Base-by-base conservation (phyloP, 2,113 vertebrate genomes). In the Hyperopisus bebe region DNA sequence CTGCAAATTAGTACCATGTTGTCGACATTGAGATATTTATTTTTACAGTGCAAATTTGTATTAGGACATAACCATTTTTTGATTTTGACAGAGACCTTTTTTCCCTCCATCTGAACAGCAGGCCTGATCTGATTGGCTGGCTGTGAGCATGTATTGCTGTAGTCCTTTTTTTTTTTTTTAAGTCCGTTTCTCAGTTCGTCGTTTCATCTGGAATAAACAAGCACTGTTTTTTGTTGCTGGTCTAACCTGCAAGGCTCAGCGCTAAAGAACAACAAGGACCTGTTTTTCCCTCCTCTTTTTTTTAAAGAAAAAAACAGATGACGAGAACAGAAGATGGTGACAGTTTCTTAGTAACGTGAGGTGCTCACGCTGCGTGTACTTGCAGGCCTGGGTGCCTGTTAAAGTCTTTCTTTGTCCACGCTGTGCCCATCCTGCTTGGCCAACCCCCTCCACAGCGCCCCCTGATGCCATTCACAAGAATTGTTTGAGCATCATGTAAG, bases 1-100 rank as follows among this genome's bases (percentile, higher is more conserved):
- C 82, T 47, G 42, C 82, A 47, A 24, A 84, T 84, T 24, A 84
- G 47, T 31, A 24, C 44, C 44, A 47, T 24, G 44, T 47, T 46
- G 19, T 84, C 42, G 3, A 84, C 82, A 21, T n/a, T 84, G 35
- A 70, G 31, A 31, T 89, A 89, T 89, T 89, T 89, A 89, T 89
- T 89, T 83, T 89, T 39, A 44, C 77, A 42, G 5, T 82, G 15
- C 42, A 82, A 42, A 82, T 82, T 44, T 82, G 77, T 44, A 21
- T 82, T 82, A 9, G 31, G 77, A 84, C 44, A 46, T 84, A n/a
- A 24, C 17, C 44, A 7, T 84, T 47, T 70, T 47, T 46, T 84
- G 82, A 19, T 80, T 80, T 84, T n/a, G 82, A 55, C 53, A 55
- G 13, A 9, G 74, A 47, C 9, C 39, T 31, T 66, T 70, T 5